Percentiles rank a stretch among this genome's conserved stretches.
phyloP scores from a whole-genome alignment of 2,797 vertebrate genomes.

The Platalea minor region DNA sequence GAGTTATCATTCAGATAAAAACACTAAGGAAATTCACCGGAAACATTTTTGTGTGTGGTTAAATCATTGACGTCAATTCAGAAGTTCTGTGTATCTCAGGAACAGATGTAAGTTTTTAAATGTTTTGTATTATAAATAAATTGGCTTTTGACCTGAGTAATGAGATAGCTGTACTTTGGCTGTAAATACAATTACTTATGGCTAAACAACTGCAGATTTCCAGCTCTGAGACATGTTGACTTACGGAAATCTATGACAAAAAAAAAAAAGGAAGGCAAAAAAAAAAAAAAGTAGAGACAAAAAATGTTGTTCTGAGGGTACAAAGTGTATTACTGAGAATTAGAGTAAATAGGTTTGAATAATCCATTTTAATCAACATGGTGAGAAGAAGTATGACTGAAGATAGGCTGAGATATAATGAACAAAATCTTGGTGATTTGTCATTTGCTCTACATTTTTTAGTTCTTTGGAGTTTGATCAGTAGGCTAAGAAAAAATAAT shows the following conservation, averaged over 20 bases:
- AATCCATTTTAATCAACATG: not conserved
- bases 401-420: not conserved
- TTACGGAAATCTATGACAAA: not conserved
- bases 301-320: not conserved
- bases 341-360: not conserved
- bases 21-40: not conserved
- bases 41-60: constrained; percentile 39
- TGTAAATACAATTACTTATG: constrained; percentile 60
- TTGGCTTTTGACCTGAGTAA: constrained; percentile 63
- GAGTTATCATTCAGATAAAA: constrained; percentile 45
- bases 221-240: not conserved
- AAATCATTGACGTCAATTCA: constrained; percentile 67
- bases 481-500: not conserved
- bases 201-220: constrained; percentile 5
- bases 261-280: not conserved
- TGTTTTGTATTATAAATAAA: constrained; percentile 67
- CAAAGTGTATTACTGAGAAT: not conserved
- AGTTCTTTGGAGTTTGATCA: not conserved
- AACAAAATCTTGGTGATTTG: not conserved
- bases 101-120: constrained; percentile 68
- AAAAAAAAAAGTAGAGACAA: not conserved
- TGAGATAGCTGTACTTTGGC: constrained; percentile 10
- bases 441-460: not conserved
- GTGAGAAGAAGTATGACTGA: not conserved
- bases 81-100: constrained; percentile 43